A percentile compares a stretch with the other conserved stretches of the same genome.
phyloP scores from a whole-genome alignment of 2,888 invertebrate species.

The Hymenopus coronatus region DNA sequence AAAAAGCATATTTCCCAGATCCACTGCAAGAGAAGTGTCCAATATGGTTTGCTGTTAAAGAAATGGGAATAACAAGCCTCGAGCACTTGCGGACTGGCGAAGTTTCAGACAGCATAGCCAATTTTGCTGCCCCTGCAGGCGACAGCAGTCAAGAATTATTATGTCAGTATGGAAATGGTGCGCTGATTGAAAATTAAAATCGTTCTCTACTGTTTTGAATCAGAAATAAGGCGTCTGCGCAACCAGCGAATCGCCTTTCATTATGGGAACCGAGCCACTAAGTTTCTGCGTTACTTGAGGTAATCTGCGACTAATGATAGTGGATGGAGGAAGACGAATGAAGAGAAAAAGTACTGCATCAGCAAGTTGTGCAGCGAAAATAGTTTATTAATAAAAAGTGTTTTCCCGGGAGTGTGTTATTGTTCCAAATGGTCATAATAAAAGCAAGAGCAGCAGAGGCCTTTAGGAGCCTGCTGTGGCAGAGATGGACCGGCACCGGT shows the following conservation, averaged over 20 bases:
- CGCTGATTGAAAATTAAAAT: neutral
- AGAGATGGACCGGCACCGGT: too few relatives aligned
- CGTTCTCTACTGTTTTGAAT: neutral
- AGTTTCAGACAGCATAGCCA: neutral
- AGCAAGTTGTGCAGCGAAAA: neutral
- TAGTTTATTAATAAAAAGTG: neutral
- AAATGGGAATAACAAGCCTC: too few relatives aligned
- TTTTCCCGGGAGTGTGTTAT: neutral
- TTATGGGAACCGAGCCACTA: neutral
- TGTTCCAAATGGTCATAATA: neutral
- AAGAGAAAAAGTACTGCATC: neutral
- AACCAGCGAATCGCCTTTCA: neutral
- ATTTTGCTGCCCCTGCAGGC: neutral
- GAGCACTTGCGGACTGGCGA: too few relatives aligned
- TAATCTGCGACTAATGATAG: neutral
- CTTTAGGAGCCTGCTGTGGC: too few relatives aligned
- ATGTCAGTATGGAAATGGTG: neutral
- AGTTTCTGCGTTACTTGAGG: neutral
- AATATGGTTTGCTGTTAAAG: too few relatives aligned
- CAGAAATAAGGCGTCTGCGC: neutral
- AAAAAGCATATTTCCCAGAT: too few relatives aligned
- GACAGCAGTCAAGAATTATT: neutral
- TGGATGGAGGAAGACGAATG: neutral
- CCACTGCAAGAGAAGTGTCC: too few relatives aligned
- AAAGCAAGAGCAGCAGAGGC: too few relatives aligned